Evolutionary conservation across 2,113 vertebrate genomes (phyloP), one percentile per base, ranked within the genome.

Genomic region (Sander lucioperca): DNA sequence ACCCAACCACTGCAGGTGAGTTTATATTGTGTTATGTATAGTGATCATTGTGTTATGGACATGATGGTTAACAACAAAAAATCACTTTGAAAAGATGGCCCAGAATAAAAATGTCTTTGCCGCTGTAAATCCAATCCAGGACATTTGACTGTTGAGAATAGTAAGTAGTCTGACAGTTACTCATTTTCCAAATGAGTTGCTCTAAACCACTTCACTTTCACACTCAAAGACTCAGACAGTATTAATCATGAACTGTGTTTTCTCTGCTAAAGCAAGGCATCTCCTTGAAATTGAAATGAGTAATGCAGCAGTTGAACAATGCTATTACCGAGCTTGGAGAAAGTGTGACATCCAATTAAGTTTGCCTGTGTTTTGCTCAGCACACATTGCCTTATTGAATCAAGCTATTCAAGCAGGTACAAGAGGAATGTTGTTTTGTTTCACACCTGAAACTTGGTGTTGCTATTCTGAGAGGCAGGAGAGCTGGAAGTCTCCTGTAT

Each of bases 1-100:
- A 90, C 95, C 97, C 90, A 97, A 96, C 96, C 96, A 98, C 90
- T 99, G 98, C 97, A 95, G 97, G 98, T 98, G 86, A 95, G 96
- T 92, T 47, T 54, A 75, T 65, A 53, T 33, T 80, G 23, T 25
- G 21, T 27, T 15, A 7, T 27, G 25, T 51, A n/a, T 30, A 0
- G 10, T 53, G 48, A 33, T 23, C 54, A 33, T 53, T 67, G 69
- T 65, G 13, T 30, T n/a, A 59, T 14, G 23, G 19, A 18, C 9
- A 10, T 8, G 2, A 53, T 45, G 68, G 33, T 45, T 27, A 14
- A 68, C 2, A 64, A 62, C 21, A 66, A 43, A 36, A 68, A 27
- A 83, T 61, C 21, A 36, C 56, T 56, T 50, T 0, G 4, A 33
- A 57, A 43, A 39, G 14, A 63, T 6, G 18, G 9, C 9, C 15